Evolutionary conservation across 2,113 vertebrate genomes (phyloP).

Genomic region (Forbesichthys papilliferus): DNA sequence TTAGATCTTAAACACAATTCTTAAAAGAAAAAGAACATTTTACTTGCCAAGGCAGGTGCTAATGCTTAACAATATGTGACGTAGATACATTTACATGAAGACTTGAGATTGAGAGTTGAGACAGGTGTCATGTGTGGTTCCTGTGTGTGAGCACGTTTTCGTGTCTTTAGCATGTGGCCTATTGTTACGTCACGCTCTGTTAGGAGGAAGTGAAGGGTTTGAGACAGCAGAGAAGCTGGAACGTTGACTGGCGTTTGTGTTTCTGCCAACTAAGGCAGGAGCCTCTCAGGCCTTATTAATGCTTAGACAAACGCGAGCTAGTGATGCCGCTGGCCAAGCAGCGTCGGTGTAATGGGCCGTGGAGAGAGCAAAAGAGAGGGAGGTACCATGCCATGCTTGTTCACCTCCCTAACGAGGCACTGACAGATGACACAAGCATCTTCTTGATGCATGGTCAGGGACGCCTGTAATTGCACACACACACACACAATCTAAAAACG

Average conservation of each 20-base stretch:
- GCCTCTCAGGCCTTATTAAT: conserved; percentile 47
- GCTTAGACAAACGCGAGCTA: conserved; percentile 14
- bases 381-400: conserved; percentile 50
- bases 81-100: too few relatives aligned
- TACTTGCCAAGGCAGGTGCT: too few relatives aligned
- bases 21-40: too few relatives aligned
- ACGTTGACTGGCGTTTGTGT: conserved; percentile 36
- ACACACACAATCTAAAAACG: conserved; percentile 1
- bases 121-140: neutral
- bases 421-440: conserved; percentile 61
- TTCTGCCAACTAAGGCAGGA: conserved; percentile 46
- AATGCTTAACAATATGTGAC: too few relatives aligned
- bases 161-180: neutral
- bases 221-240: conserved; percentile 26
- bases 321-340: conserved; percentile 18
- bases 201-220: too few relatives aligned
- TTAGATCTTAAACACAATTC: neutral
- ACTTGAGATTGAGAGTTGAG: too few relatives aligned
- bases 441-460: conserved; percentile 39
- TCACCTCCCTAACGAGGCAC: conserved; percentile 57
- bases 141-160: neutral
- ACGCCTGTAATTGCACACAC: conserved; percentile 34
- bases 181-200: too few relatives aligned
- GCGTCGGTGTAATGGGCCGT: conserved; percentile 54
- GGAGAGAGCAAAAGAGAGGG: conserved; percentile 38